Percentiles rank a stretch among this genome's conserved stretches.
Evolutionary conservation across 2,888 invertebrate genomes (phyloP).

Genomic region (Elysia crispata): DNA sequence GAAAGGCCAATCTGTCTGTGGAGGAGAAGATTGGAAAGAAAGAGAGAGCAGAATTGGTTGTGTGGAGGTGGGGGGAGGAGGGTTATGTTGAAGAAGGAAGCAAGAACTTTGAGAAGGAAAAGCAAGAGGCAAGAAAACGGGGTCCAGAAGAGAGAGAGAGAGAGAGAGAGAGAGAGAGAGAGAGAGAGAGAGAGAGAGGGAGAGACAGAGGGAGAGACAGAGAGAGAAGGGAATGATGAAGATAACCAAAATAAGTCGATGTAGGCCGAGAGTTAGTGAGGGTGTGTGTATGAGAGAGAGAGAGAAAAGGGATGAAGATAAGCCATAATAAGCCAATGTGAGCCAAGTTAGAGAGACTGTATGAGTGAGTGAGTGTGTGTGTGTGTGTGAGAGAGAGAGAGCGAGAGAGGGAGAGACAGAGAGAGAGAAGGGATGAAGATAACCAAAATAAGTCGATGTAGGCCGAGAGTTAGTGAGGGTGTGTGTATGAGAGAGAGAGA

Average conservation of each 20-base stretch:
- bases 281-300: slow-evolving; percentile 11
- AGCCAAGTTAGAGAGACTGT: no score
- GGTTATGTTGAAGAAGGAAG: no score
- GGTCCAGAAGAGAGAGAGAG: neutral
- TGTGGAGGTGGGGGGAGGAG: no score
- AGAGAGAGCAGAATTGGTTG: no score
- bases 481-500: no score
- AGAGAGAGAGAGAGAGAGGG: slow-evolving; percentile 32
- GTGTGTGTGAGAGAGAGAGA: neutral
- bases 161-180: slow-evolving; percentile 34
- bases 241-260: slow-evolving; percentile 20
- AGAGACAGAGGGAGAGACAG: slow-evolving; percentile 6
- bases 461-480: slow-evolving; percentile 4
- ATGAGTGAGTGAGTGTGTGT: no score
- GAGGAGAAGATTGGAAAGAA: no score
- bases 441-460: slow-evolving; percentile 20
- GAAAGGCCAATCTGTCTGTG: no score
- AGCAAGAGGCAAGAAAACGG: no score
- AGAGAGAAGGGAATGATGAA: slow-evolving; percentile 2
- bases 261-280: neutral
- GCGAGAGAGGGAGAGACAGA: no score
- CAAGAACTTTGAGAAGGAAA: no score
- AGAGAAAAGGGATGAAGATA: neutral
- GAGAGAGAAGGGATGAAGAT: slow-evolving; percentile 3
- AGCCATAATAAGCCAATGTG: neutral